A percentile compares a stretch with the other conserved stretches of the same genome.
phyloP scores from a whole-genome alignment of 1,140 invertebrate genomes.

The Drosophila dunni region DNA sequence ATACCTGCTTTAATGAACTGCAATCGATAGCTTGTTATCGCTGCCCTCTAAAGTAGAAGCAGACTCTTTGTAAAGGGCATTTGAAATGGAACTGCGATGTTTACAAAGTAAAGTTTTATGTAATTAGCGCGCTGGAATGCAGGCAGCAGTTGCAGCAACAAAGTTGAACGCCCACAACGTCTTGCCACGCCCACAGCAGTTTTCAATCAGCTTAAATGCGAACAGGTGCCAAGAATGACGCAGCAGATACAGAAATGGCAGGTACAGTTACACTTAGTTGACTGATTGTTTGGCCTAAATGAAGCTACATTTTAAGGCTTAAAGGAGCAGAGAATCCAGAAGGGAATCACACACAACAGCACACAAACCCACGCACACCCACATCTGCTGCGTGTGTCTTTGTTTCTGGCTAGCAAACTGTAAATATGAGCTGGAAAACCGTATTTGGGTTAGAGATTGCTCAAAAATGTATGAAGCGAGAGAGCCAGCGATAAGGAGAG shows the following conservation, averaged over 20 bases:
- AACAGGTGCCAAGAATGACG: constrained; percentile 45
- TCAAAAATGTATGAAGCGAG: constrained; percentile 69
- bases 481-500: background rate
- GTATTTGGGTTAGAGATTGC: constrained; percentile 78
- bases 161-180: background rate
- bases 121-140: constrained; percentile 39
- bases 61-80: background rate
- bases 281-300: constrained; percentile 24
- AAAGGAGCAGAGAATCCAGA: background rate
- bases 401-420: constrained; percentile 54
- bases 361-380: background rate
- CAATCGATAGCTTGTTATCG: too few species aligned
- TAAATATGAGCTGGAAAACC: constrained; percentile 61
- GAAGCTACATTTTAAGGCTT: constrained; percentile 14
- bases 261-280: constrained; percentile 16
- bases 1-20: too few species aligned
- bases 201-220: constrained; percentile 26
- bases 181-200: constrained; percentile 8
- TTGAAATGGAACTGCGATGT: constrained; percentile 28
- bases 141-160: constrained; percentile 14
- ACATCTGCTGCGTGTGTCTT: constrained; percentile 39
- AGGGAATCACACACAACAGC: background rate
- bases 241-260: constrained; percentile 5
- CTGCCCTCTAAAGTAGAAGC: too few species aligned
- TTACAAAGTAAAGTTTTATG: constrained; percentile 40